Percentiles rank a stretch among this genome's conserved stretches.
phyloP scores from a whole-genome alignment of 2,888 invertebrate genomes.

The Pristionchus maxplancki region DNA sequence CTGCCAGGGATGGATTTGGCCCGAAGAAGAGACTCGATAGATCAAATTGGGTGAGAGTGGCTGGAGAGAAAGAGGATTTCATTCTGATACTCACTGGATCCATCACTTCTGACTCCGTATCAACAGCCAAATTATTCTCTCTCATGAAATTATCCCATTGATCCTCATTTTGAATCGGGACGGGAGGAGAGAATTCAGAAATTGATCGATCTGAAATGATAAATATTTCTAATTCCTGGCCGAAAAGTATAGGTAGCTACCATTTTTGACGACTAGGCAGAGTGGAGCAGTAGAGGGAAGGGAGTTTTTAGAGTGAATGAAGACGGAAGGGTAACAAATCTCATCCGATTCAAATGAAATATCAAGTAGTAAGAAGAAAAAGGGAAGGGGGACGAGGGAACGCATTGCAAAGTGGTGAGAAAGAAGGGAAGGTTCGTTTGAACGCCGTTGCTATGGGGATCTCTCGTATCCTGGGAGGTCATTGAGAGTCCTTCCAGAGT shows the following conservation, averaged over 20 bases:
- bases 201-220: not conserved
- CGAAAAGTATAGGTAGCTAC: not conserved
- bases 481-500: not conserved
- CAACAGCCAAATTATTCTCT: slow-evolving; percentile 23
- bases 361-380: not conserved
- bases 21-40: slow-evolving; percentile 10
- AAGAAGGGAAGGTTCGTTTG: not conserved
- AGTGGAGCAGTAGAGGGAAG: slow-evolving; percentile 43
- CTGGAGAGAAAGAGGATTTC: not conserved
- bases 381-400: not conserved
- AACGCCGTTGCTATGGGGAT: slow-evolving; percentile 33
- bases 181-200: slow-evolving; percentile 7
- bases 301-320: slow-evolving; percentile 10
- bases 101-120: not conserved
- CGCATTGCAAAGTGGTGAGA: not conserved
- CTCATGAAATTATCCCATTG: slow-evolving; percentile 40
- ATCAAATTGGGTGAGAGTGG: not conserved
- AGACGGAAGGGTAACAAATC: slow-evolving; percentile 44
- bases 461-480: not conserved
- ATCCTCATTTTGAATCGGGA: slow-evolving; percentile 3
- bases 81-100: not conserved
- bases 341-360: not conserved
- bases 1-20: slow-evolving; percentile 13
- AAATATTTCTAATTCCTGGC: no score
- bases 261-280: slow-evolving; percentile 39